Base-by-base conservation (phyloP, 2,888 invertebrate genomes). In the Volucella inanis region DNA sequence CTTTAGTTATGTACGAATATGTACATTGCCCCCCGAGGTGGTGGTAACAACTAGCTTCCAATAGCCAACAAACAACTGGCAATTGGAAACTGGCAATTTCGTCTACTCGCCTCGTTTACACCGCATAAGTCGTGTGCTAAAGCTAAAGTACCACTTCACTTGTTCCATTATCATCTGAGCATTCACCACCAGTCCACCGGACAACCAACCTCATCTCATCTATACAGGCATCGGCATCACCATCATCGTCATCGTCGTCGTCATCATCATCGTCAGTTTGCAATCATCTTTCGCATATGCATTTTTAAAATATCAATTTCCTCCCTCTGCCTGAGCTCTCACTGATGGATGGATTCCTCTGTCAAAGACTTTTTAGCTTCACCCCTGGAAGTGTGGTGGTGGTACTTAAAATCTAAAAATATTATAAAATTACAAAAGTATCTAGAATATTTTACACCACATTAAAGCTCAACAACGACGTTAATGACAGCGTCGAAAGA, bases 231-330 rank as follows among this genome's bases (percentile, higher is more conserved):
- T 31, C 31, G 31, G 6, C 31, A 6, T 31, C 31, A 31, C 6
- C 31, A 31, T 47, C 61, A 10, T 31, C 79, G 52, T 47, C 47
- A 31, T 43, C 41, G n/a, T 15, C 22, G 18, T 67, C 41, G 15
- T 2, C 54, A 15, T 1, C 52, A 39, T 61, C 77, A 74, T 64
- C 31, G 31, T 74, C 52, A 50, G 59, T 45, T n/a, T 54, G 52
- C 59, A 76, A 68, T 76, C 76, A 76, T 76, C 76, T 6, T 31
- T 59, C 38, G 15, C 31, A 61, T 61, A 78, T 78, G 83, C 78
- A 83, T 78, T 78, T 83, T 78, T 78, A 70, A 76, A 81, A 81
- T 70, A 62, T 74, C 83, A 77, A 78, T 78, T 78, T 68, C 52
- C 14, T 62, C 12, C 57, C 43, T 49, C 43, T 22, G 11, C 47